Conservation (phyloP, 2,113 vertebrate species). For the Fregetta grallaria region DNA sequence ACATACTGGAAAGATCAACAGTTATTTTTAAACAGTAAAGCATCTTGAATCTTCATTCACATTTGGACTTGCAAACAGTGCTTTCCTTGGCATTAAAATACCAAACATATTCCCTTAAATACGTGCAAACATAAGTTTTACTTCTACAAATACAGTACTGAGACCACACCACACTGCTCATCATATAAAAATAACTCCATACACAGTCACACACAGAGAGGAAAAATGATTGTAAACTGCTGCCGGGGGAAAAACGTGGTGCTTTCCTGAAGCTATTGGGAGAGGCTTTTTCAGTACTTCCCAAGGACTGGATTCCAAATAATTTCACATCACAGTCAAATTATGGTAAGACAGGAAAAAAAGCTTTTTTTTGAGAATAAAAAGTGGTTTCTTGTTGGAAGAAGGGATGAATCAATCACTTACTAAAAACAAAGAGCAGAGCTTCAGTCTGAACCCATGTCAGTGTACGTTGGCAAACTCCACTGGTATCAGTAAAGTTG, state of each 20-base stretch:
- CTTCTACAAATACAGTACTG: conserved; percentile 40
- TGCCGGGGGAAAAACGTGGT: background rate
- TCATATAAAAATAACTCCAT: conserved; percentile 27
- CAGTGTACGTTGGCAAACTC: background rate
- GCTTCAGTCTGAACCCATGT: background rate
- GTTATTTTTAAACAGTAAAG: background rate
- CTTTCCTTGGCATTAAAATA: conserved; percentile 46
- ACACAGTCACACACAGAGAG: background rate
- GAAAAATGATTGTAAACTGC: background rate
- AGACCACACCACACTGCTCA: background rate
- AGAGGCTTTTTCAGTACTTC: background rate
- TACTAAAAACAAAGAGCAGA: background rate
- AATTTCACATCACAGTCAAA: background rate
- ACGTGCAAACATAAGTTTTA: conserved; percentile 34
- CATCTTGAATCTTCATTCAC: conserved; percentile 27
- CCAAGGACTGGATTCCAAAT: background rate
- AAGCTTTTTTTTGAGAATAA: background rate
- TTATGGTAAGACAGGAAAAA: background rate
- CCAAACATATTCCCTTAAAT: conserved; percentile 23
- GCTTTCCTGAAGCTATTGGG: background rate
- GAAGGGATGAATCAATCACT: background rate
- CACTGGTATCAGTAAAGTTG: background rate
- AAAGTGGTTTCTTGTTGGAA: background rate
- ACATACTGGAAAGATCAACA: background rate
- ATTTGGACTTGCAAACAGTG: conserved; percentile 39